phyloP scores from a whole-genome alignment of 2,888 invertebrate genomes.

The Carcina quercana region DNA sequence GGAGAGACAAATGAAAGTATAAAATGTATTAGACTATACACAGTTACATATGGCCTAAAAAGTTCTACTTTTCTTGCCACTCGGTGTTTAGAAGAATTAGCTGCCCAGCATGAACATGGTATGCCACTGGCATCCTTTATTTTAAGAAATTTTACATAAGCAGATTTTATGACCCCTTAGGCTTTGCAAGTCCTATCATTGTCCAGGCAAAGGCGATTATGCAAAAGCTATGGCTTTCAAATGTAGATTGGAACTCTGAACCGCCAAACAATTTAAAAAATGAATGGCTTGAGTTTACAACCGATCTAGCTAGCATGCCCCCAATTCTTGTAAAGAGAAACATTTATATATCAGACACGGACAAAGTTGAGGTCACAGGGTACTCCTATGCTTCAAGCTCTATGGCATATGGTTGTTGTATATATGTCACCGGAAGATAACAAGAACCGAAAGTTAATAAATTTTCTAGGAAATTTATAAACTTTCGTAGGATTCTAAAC shows the following conservation, averaged over 20 bases:
- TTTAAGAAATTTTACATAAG: constrained; percentile 3
- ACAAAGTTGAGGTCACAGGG: constrained; percentile 7
- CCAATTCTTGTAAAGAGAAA: constrained; percentile 5
- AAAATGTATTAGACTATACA: constrained; percentile 11
- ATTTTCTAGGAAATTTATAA: too few relatives aligned
- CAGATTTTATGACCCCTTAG: constrained; percentile 14
- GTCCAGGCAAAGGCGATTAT: constrained; percentile 6
- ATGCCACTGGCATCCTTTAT: not conserved
- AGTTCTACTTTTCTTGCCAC: constrained; percentile 1
- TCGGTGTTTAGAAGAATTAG: not conserved
- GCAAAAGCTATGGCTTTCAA: constrained; percentile 11
- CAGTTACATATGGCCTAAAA: constrained; percentile 15
- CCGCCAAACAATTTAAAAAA: constrained; percentile 3
- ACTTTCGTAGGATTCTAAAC: too few relatives aligned
- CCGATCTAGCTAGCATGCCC: constrained; percentile 7
- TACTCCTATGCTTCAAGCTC: constrained; percentile 14
- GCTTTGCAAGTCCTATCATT: constrained; percentile 11
- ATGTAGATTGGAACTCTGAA: constrained; percentile 9
- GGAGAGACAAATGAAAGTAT: constrained; percentile 12
- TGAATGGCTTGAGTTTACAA: constrained; percentile 8
- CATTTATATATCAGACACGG: not conserved
- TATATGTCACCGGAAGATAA: too few relatives aligned
- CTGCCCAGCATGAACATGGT: not conserved
- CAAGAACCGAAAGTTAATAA: too few relatives aligned
- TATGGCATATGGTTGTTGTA: constrained; percentile 13